Evolutionary conservation across 2,888 invertebrate genomes (phyloP).

Genomic region (Luffia ferchaultella): DNA sequence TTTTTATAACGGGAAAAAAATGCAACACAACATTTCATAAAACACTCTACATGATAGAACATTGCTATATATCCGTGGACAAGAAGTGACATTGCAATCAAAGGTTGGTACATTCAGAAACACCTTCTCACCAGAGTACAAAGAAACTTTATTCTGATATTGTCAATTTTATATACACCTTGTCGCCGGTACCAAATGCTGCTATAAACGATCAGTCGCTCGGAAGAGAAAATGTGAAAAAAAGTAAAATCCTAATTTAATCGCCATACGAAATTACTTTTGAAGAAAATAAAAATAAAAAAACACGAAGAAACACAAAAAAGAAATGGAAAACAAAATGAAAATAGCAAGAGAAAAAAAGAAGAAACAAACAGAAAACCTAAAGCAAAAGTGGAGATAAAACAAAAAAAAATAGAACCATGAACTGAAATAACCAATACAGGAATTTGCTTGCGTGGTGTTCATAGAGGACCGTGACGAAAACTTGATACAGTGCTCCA

Average conservation of each 20-base stretch:
- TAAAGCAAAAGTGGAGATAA: background rate
- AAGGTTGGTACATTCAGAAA: conserved; percentile 8
- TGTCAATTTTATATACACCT: conserved; percentile 2
- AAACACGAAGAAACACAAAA: conserved; percentile 2
- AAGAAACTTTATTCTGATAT: conserved; percentile 9
- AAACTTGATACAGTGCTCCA: conserved; percentile 13
- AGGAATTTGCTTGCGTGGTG: conserved; percentile 7
- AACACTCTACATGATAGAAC: conserved; percentile 9
- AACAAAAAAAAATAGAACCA: background rate
- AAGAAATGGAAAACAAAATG: background rate
- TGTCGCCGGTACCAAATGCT: conserved; percentile 14
- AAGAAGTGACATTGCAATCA: conserved; percentile 9
- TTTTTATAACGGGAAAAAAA: too few relatives aligned
- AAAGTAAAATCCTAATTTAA: conserved; percentile 6
- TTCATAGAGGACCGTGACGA: conserved; percentile 10
- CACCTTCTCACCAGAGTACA: conserved; percentile 13
- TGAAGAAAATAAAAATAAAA: too few relatives aligned
- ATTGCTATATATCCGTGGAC: conserved; percentile 3
- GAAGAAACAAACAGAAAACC: conserved; percentile 8
- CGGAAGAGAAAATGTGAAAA: conserved; percentile 4
- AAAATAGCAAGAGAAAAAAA: conserved; percentile 6
- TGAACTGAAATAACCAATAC: background rate
- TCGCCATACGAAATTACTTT: conserved; percentile 12
- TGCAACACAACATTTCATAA: conserved; percentile 5
- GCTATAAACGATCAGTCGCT: conserved; percentile 9